Percentiles rank a stretch among this genome's conserved stretches.
phyloP scores from a whole-genome alignment of 2,113 vertebrate species.

The Phocoena sinus region DNA sequence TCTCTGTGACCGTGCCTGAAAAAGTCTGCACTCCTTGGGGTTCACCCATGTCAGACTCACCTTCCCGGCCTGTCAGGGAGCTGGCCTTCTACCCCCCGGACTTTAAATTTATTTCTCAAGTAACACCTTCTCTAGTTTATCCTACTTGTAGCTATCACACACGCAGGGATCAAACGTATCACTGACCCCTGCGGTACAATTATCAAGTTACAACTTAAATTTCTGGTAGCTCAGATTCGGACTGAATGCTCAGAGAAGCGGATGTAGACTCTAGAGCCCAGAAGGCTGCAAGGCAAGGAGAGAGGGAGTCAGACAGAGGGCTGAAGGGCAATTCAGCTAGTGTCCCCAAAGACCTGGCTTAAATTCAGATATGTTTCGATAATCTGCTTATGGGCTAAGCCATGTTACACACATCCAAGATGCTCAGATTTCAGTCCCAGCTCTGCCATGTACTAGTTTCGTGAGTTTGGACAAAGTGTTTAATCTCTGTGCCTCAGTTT shows the following conservation, averaged over 20 bases:
- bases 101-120: background rate
- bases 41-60: no score
- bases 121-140: background rate
- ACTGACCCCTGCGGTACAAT: fast-evolving
- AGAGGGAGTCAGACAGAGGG: fast-evolving
- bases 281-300: background rate
- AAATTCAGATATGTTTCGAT: fast-evolving
- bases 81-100: background rate
- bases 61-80: background rate
- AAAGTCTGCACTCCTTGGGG: background rate
- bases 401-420: no score
- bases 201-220: background rate
- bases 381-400: fast-evolving
- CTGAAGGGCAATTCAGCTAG: fast-evolving
- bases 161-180: background rate
- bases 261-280: background rate
- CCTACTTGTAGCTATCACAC: background rate
- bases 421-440: background rate
- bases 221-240: background rate
- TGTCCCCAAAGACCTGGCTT: no score
- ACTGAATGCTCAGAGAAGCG: background rate
- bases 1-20: no score
- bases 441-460: background rate
- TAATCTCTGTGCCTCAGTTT: background rate
- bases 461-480: background rate